Evolutionary conservation across 2,888 invertebrate genomes (phyloP).

Genomic region (Andrena bicolor): DNA sequence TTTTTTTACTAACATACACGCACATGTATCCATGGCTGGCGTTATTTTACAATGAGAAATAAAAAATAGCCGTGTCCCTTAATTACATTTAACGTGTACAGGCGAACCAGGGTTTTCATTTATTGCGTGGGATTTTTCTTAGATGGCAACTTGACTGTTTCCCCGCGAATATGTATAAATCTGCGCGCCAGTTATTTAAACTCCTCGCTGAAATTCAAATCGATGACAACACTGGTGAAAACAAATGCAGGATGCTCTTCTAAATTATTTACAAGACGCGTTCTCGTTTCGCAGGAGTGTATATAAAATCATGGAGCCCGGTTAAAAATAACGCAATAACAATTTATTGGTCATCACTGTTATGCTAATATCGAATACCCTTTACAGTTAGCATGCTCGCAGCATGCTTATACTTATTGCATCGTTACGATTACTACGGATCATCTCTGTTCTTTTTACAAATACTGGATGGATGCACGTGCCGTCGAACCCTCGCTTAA

Average conservation of each 20-base stretch:
- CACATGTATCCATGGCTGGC: not conserved
- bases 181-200: not conserved
- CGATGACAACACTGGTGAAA: not conserved
- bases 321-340: slow-evolving; percentile 70
- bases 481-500: too few species aligned
- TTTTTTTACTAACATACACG: slow-evolving; percentile 10
- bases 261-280: not conserved
- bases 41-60: not conserved
- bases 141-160: slow-evolving; percentile 29
- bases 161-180: not conserved
- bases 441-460: slow-evolving; percentile 70
- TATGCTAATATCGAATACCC: slow-evolving; percentile 55
- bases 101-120: not conserved
- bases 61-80: not conserved
- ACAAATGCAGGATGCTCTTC: not conserved
- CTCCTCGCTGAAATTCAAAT: slow-evolving; percentile 3
- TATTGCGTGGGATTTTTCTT: not conserved
- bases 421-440: slow-evolving; percentile 69
- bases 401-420: slow-evolving; percentile 43
- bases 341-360: slow-evolving; percentile 71
- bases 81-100: not conserved
- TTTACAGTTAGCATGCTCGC: slow-evolving; percentile 38
- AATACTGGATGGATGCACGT: slow-evolving; percentile 46
- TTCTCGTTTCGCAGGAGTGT: not conserved
- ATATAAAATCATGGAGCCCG: not conserved